phyloP scores from a whole-genome alignment of 1,140 invertebrate genomes.

The Globodera rostochiensis region DNA sequence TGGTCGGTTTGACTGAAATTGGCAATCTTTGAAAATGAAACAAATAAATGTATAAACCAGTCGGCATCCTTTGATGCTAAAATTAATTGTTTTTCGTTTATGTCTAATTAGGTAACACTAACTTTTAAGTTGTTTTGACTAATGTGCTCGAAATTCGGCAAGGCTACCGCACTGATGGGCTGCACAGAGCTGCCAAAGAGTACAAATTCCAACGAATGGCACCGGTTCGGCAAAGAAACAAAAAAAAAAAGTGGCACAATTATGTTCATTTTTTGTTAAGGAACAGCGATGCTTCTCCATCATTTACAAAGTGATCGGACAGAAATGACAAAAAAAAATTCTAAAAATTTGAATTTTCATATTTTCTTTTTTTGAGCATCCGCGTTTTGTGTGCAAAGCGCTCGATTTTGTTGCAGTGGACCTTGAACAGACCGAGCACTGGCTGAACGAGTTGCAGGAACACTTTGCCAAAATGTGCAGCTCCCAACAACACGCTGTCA shows the following conservation, averaged over 20 bases:
- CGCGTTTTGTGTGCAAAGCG: constrained; percentile 58
- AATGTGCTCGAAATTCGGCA: constrained; percentile 60
- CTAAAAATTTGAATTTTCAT: neutral
- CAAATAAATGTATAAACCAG: too few species aligned
- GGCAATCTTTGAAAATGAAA: too few species aligned
- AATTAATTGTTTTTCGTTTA: too few species aligned
- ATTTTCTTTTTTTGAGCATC: constrained; percentile 38
- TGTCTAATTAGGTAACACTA: neutral
- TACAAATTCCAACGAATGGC: constrained; percentile 53
- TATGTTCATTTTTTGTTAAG: neutral
- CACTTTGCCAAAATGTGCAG: neutral
- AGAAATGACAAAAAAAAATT: too few species aligned
- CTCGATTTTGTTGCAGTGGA: constrained; percentile 56
- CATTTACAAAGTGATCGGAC: constrained; percentile 40
- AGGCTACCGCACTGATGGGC: constrained; percentile 60
- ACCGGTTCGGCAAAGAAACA: neutral
- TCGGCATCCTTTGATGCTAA: too few species aligned
- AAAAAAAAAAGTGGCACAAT: neutral
- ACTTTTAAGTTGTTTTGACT: constrained; percentile 49
- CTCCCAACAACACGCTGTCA: constrained; percentile 1
- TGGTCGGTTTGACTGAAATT: too few species aligned
- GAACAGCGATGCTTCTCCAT: constrained; percentile 60
- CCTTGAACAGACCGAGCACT: constrained; percentile 32
- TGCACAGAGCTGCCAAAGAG: constrained; percentile 56
- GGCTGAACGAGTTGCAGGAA: constrained; percentile 42